Evolutionary conservation across 2,113 vertebrate genomes (phyloP).

Genomic region (Naja naja): DNA sequence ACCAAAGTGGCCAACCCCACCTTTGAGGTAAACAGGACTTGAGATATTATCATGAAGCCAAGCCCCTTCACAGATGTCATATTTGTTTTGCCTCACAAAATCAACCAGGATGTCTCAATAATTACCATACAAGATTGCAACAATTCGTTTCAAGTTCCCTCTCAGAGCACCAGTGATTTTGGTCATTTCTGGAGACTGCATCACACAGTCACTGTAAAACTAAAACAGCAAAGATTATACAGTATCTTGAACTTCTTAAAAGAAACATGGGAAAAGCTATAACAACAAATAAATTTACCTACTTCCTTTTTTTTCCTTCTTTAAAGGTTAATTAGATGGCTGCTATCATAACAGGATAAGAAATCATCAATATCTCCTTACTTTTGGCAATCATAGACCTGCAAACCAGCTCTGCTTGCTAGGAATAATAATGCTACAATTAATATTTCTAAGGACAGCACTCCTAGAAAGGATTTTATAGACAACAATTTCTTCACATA

Average conservation of each 20-base stretch:
- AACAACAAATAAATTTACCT: background rate
- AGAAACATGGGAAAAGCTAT: background rate
- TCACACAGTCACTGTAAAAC: background rate
- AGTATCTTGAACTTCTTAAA: background rate
- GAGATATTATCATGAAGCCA: background rate
- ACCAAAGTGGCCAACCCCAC: background rate
- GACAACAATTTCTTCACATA: background rate
- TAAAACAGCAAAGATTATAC: background rate
- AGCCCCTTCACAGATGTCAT: background rate
- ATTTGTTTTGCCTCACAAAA: background rate
- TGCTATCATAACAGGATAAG: background rate
- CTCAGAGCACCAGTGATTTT: background rate
- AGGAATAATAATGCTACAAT: background rate
- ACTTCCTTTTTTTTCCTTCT: background rate
- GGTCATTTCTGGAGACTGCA: background rate
- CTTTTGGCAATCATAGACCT: background rate
- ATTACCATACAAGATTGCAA: background rate
- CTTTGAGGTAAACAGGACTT: background rate
- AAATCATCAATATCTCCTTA: background rate
- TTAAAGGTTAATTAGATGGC: constrained; percentile 10
- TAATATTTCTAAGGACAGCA: constrained; percentile 6
- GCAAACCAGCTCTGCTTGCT: background rate
- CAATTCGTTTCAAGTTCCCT: background rate
- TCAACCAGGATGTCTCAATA: background rate
- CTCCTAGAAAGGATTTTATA: background rate